Percentiles rank a stretch among this genome's conserved stretches.
Evolutionary conservation across 1,140 invertebrate genomes (phyloP).

Genomic region (Drosophila bifasciata): DNA sequence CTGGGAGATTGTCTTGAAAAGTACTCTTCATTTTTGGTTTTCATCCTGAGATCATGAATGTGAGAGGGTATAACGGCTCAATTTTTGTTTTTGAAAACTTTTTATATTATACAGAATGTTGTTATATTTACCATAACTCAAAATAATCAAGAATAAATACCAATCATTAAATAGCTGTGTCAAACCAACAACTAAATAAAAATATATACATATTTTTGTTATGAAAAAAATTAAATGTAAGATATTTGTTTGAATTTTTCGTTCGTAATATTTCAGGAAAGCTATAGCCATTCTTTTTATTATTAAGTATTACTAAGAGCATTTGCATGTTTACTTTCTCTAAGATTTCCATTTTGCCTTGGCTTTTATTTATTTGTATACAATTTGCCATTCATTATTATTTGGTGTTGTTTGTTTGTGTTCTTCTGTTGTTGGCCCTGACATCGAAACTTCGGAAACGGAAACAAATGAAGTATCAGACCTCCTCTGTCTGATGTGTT

Average conservation of each 20-base stretch:
- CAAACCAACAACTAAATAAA: no score
- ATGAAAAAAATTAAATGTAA: no score
- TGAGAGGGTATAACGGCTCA: slow-evolving; percentile 30
- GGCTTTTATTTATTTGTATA: slow-evolving; percentile 69
- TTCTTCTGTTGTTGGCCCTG: slow-evolving; percentile 33
- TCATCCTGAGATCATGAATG: slow-evolving; percentile 28
- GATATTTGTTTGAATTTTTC: no score
- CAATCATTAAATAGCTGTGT: no score
- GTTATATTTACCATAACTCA: no score
- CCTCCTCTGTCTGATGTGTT: slow-evolving; percentile 46
- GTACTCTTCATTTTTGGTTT: slow-evolving; percentile 65
- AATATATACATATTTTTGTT: no score
- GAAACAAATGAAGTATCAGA: slow-evolving; percentile 79
- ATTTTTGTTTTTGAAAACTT: slow-evolving; percentile 14
- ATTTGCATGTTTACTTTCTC: slow-evolving; percentile 22
- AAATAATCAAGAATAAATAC: no score
- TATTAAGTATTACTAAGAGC: no score
- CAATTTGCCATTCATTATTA: slow-evolving; percentile 82
- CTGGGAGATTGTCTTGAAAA: slow-evolving; percentile 60
- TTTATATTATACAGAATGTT: no score
- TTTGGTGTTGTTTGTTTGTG: slow-evolving; percentile 67
- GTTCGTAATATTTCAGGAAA: neutral
- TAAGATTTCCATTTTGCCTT: slow-evolving; percentile 27
- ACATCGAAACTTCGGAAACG: slow-evolving; percentile 67
- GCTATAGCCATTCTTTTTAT: no score